phyloP scores from a whole-genome alignment of 1,140 invertebrate species.

The Linepithema humile region DNA sequence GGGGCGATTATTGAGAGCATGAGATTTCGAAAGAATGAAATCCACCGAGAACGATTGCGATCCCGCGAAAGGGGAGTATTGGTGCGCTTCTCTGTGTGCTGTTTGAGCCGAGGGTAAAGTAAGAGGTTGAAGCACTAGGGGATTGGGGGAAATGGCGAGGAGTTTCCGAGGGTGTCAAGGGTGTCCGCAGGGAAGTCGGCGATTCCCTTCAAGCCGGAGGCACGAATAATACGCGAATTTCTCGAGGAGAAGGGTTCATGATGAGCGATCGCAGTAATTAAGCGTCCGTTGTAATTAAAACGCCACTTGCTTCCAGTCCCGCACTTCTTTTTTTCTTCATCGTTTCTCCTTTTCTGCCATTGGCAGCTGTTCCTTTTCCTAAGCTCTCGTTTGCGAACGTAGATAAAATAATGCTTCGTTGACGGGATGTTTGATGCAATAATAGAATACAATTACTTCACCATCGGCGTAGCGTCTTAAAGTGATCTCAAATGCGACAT shows the following conservation, averaged over 20 bases:
- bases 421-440: neutral
- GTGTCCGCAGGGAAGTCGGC: conserved; percentile 52
- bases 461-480: too few relatives aligned
- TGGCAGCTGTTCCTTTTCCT: conserved; percentile 29
- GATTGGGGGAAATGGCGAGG: neutral
- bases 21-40: conserved; percentile 47
- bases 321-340: conserved; percentile 24
- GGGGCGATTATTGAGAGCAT: conserved; percentile 10
- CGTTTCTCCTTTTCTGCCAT: neutral
- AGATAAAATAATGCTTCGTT: neutral
- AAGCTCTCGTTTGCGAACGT: neutral
- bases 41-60: conserved; percentile 23
- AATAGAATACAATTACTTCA: neutral
- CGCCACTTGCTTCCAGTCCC: conserved; percentile 44
- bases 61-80: neutral
- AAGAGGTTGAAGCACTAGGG: conserved; percentile 17
- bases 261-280: conserved; percentile 72
- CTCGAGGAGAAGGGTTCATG: conserved; percentile 29
- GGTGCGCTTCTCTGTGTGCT: neutral
- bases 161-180: conserved; percentile 52
- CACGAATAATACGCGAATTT: conserved; percentile 58
- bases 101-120: conserved; percentile 1
- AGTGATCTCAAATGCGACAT: too few relatives aligned
- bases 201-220: conserved; percentile 15
- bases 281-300: conserved; percentile 75